A percentile compares a stretch with the other conserved stretches of the same genome.
These are phyloP conservation scores for Acleris laterana DNA, from an alignment of 2,888 invertebrate genomes.

Conservation along the genomic window DNA sequence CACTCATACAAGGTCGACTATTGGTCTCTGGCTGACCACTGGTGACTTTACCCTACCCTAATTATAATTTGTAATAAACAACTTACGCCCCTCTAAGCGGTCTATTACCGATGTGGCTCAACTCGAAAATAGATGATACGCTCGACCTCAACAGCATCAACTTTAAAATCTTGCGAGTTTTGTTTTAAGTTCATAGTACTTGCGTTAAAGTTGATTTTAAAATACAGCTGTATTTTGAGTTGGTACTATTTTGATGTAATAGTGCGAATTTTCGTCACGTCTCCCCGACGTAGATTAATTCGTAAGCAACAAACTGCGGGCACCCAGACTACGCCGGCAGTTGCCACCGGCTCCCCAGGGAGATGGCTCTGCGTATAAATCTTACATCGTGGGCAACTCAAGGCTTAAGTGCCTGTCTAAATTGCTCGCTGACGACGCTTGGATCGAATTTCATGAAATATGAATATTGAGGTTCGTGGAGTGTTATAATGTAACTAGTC, in stretches of 20 bases:
- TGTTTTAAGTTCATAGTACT: too few species aligned
- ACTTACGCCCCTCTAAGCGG: too few species aligned
- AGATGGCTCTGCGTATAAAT: background rate
- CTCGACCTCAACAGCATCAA: background rate
- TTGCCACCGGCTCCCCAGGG: background rate
- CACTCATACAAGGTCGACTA: too few species aligned
- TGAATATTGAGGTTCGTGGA: background rate
- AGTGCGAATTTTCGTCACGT: slow-evolving; percentile 9
- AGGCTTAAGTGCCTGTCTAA: slow-evolving; percentile 4
- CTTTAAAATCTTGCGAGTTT: background rate
- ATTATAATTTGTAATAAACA: too few species aligned
- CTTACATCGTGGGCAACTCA: background rate
- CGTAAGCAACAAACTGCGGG: slow-evolving; percentile 7
- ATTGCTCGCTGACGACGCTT: background rate
- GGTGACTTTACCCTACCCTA: too few species aligned
- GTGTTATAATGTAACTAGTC: background rate
- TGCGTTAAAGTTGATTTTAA: too few species aligned
- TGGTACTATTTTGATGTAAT: too few species aligned
- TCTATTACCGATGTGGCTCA: too few species aligned
- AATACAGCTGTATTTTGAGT: too few species aligned
- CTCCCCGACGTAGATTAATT: slow-evolving; percentile 11
- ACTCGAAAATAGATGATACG: too few species aligned
- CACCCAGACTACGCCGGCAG: background rate
- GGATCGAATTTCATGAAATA: slow-evolving; percentile 13
- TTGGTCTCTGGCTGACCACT: too few species aligned